phyloP scores from a whole-genome alignment of 2,113 vertebrate genomes.

The Grammomys surdaster region DNA sequence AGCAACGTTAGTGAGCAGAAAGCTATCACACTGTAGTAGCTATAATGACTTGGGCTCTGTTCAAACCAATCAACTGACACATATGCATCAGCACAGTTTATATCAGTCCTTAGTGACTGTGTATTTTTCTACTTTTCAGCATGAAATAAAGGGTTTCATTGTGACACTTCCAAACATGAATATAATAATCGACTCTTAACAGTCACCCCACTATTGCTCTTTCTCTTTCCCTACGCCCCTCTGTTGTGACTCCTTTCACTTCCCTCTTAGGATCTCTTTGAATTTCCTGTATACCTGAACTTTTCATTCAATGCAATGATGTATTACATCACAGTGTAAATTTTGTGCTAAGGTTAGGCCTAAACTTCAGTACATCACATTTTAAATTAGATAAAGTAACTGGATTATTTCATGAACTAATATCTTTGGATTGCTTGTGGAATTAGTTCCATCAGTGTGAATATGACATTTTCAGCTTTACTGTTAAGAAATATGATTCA shows the following conservation, averaged over 20 bases:
- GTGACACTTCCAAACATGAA: background rate
- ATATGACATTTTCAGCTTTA: conserved; percentile 63
- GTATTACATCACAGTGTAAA: background rate
- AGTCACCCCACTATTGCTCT: background rate
- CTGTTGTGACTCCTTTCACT: background rate
- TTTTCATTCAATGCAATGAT: background rate
- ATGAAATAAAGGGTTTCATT: background rate
- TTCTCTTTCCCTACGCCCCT: background rate
- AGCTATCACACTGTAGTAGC: background rate
- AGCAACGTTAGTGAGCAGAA: background rate
- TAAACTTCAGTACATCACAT: conserved; percentile 15
- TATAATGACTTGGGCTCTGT: background rate
- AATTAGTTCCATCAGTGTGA: conserved; percentile 49
- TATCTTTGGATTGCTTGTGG: conserved; percentile 64
- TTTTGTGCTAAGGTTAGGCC: background rate
- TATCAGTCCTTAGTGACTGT: background rate
- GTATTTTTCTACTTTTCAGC: conserved; percentile 2
- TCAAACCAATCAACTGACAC: background rate
- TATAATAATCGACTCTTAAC: background rate
- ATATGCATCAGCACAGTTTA: background rate
- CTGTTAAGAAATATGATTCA: conserved; percentile 60
- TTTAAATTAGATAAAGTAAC: conserved; percentile 20
- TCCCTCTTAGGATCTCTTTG: background rate
- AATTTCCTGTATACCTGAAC: background rate
- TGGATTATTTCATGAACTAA: background rate